A percentile compares a stretch with the other conserved stretches of the same genome.
Evolutionary conservation across 2,888 invertebrate genomes (phyloP).

Genomic region (Caenorhabditis sinica): DNA sequence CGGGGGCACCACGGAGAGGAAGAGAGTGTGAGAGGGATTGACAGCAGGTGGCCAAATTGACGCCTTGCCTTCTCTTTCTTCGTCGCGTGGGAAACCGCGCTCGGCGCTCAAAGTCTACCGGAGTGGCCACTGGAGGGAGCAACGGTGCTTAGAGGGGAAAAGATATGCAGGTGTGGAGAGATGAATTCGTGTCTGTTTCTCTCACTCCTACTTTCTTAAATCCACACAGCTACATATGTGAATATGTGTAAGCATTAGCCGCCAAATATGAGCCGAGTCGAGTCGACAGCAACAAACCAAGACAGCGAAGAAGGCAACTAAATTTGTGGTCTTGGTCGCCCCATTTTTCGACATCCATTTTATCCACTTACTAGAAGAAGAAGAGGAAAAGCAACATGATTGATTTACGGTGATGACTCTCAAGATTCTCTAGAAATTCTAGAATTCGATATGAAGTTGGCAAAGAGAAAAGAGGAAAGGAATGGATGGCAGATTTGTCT

Average conservation of each 20-base stretch:
- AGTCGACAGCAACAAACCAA: conserved; percentile 24
- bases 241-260: conserved; percentile 43
- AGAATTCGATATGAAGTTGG: conserved; percentile 17
- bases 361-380: conserved; percentile 47
- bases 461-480: not conserved
- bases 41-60: conserved; percentile 59
- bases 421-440: conserved; percentile 16
- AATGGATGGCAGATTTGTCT: not conserved
- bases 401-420: conserved; percentile 57
- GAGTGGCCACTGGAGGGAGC: conserved; percentile 27
- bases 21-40: conserved; percentile 30
- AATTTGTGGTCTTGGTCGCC: conserved; percentile 38
- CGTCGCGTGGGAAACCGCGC: conserved; percentile 69
- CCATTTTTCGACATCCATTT: conserved; percentile 40
- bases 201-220: conserved; percentile 12
- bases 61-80: conserved; percentile 51
- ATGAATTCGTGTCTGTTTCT: conserved; percentile 30
- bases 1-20: conserved; percentile 8
- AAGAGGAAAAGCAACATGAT: conserved; percentile 48
- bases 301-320: conserved; percentile 45
- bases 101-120: conserved; percentile 39
- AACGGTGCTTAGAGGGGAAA: conserved; percentile 23
- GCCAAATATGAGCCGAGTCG: conserved; percentile 38
- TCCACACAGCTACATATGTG: conserved; percentile 37
- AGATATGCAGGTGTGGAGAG: conserved; percentile 46